These are phyloP conservation scores for Ctenodactylus gundi DNA, from an alignment of 2,113 vertebrate genomes.

Conservation along the genomic window DNA sequence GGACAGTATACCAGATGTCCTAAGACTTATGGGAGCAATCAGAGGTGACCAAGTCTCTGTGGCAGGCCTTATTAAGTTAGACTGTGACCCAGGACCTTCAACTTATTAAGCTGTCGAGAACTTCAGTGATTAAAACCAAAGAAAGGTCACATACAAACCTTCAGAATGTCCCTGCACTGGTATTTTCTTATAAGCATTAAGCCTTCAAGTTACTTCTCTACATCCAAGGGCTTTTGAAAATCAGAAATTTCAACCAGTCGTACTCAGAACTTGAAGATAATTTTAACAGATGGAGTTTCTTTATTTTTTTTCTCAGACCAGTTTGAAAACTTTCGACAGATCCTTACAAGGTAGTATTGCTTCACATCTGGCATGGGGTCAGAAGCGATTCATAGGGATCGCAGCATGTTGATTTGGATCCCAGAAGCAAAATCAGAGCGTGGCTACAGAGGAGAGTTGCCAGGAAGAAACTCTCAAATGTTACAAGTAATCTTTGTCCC, in stretches of 20 bases:
- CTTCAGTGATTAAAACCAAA: slow-evolving; percentile 99
- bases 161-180: slow-evolving; percentile 91
- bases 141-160: slow-evolving; percentile 96
- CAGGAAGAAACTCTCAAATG: slow-evolving; percentile 88
- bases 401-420: slow-evolving; percentile 88
- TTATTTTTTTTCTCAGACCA: slow-evolving; percentile 87
- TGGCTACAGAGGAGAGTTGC: slow-evolving; percentile 84
- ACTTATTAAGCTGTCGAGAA: slow-evolving; percentile 99
- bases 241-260: slow-evolving; percentile 89
- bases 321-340: slow-evolving; percentile 88
- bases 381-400: slow-evolving; percentile 91
- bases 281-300: slow-evolving; percentile 84
- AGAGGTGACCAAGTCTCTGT: slow-evolving; percentile 95
- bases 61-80: slow-evolving; percentile 98
- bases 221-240: slow-evolving; percentile 88
- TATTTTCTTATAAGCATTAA: slow-evolving; percentile 93
- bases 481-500: slow-evolving; percentile 88
- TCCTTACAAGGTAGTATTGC: slow-evolving; percentile 89
- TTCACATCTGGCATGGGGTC: slow-evolving; percentile 90
- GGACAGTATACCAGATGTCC: slow-evolving; percentile 95
- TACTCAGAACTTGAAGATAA: slow-evolving; percentile 83
- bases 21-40: slow-evolving; percentile 99
- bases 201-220: slow-evolving; percentile 91
- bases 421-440: slow-evolving; percentile 85
- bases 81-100: slow-evolving; percentile 97